Conservation (phyloP, 2,113 vertebrate species). For the Pardalotus punctatus region DNA sequence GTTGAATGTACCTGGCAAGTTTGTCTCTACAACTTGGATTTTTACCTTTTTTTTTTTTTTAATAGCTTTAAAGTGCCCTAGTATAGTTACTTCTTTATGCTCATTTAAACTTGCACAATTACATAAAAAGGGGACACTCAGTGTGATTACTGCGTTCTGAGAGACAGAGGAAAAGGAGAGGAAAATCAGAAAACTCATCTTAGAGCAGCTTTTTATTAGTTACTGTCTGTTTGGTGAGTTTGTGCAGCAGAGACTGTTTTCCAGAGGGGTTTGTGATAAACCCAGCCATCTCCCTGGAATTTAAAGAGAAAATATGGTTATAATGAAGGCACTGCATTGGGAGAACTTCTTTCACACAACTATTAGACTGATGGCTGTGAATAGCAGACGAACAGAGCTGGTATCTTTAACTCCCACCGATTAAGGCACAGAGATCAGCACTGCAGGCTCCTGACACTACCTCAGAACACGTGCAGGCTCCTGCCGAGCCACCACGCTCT, state of each 20-base stretch:
- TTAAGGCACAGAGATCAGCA: neutral
- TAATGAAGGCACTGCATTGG: neutral
- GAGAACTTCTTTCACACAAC: neutral
- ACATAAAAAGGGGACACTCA: conserved; percentile 69
- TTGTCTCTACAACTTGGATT: conserved; percentile 44
- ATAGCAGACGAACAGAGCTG: neutral
- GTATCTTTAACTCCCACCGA: neutral
- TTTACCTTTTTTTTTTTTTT: neutral
- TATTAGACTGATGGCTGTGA: neutral
- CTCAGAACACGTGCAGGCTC: rapidly evolving
- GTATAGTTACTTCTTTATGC: conserved; percentile 59
- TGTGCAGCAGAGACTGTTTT: conserved; percentile 73
- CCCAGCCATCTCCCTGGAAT: conserved; percentile 92
- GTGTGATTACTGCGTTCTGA: conserved; percentile 57
- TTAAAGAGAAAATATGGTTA: conserved; percentile 22
- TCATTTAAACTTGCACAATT: conserved; percentile 60
- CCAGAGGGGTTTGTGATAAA: conserved; percentile 93
- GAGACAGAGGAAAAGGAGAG: conserved; percentile 50
- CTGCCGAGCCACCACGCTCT: rapidly evolving
- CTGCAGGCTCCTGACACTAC: neutral
- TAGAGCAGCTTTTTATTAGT: conserved; percentile 36
- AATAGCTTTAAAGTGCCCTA: conserved; percentile 66
- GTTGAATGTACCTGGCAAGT: conserved; percentile 51
- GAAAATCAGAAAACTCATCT: conserved; percentile 54
- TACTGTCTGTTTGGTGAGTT: conserved; percentile 67